phyloP scores from a whole-genome alignment of 2,888 invertebrate genomes.

The Zaprionus obscuricornis region DNA sequence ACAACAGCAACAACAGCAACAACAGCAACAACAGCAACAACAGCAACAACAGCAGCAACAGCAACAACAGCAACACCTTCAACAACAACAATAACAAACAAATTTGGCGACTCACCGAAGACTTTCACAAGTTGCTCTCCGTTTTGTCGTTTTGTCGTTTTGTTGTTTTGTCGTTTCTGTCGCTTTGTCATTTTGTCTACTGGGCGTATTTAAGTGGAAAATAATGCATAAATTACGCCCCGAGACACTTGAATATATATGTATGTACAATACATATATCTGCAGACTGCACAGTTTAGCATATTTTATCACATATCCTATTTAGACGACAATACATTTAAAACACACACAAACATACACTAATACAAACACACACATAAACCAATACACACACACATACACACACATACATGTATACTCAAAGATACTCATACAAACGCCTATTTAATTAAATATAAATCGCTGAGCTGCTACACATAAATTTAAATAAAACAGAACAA shows the following conservation, averaged over 20 bases:
- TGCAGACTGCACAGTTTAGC: conserved; percentile 37
- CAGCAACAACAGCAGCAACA: conserved; percentile 3
- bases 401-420: background rate
- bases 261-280: no score
- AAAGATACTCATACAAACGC: conserved; percentile 14
- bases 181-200: conserved; percentile 14
- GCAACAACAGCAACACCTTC: background rate
- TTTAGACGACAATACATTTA: conserved; percentile 57
- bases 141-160: no score
- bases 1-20: background rate
- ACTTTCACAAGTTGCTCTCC: no score
- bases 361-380: conserved; percentile 7
- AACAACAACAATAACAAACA: no score
- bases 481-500: conserved; percentile 52
- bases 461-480: conserved; percentile 63
- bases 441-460: conserved; percentile 72
- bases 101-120: no score
- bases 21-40: conserved; percentile 6
- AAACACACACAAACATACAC: conserved; percentile 10
- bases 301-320: conserved; percentile 73
- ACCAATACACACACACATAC: no score
- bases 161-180: no score
- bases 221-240: conserved; percentile 72
- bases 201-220: conserved; percentile 60
- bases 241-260: conserved; percentile 49